Evolutionary conservation across 2,888 invertebrate species (phyloP), one percentile per base, ranked within the genome.

Genomic region (Argyra leucocephala): DNA sequence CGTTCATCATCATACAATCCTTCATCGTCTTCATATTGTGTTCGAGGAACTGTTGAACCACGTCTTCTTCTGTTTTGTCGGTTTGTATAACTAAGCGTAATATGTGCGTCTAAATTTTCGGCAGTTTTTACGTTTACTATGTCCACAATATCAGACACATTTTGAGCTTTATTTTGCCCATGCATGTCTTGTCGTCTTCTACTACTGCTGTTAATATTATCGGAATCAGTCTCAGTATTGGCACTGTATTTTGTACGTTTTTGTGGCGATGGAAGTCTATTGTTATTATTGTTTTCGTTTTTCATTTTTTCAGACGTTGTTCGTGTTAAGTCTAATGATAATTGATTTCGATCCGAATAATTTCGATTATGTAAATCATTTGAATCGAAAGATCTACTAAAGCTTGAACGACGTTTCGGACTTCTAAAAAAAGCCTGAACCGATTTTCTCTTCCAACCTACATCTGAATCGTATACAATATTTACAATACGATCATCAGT

Each of bases 401-500:
- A 12, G 21, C 26, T 64, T 12, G 58, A 64, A 26, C 22, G 61
- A 18, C 60, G 22, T 61, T 64, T 64, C 10, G 63, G 60, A 22
- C 63, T 65, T 64, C 62, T 61, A 24, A 65, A 66, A 58, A 69
- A 62, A 18, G 64, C 66, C 18, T 63, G 61, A n/a, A 67, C 68
- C 36, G 67, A 67, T 48, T 78, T 78, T 15, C 80, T 73, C 1
- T 78, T 76, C 81, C 81, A 80, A 2, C 81, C 81, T 24, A 77
- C 79, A 69, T 81, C 81, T 6, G 81, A 80, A 71, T 81, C 81
- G 58, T 81, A 81, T 58, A 78, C 79, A 59, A 81, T 79, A 65
- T 80, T 79, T 24, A 80, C 77, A 61, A 80, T 78, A 70, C 79
- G 77, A 69, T 80, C 79, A 63, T 81, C 80, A 12, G 78, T 80